These are phyloP conservation scores for Patella vulgata DNA, from an alignment of 1,140 invertebrate genomes.

Conservation along the genomic window DNA sequence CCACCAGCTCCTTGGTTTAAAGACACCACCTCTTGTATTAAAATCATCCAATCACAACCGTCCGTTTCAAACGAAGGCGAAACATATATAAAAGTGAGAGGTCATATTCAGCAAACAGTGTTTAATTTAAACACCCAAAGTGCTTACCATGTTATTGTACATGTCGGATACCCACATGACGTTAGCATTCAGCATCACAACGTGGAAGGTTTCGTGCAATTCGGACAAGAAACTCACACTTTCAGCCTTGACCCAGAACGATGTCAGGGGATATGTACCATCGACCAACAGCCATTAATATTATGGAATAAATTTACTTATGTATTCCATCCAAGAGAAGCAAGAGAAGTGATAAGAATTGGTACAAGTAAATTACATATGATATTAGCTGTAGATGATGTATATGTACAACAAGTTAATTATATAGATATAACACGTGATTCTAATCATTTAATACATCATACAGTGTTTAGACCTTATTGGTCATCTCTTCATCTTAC, in stretches of 20 bases:
- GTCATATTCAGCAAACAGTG: slow-evolving; percentile 10
- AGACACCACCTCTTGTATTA: slow-evolving; percentile 5
- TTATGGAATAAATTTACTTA: slow-evolving; percentile 41
- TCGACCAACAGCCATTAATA: slow-evolving; percentile 7
- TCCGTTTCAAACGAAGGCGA: slow-evolving; percentile 9
- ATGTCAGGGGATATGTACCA: slow-evolving; percentile 10
- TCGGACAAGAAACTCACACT: slow-evolving; percentile 4
- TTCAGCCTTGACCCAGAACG: slow-evolving; percentile 20
- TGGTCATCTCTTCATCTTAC: slow-evolving; percentile 41
- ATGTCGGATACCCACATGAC: slow-evolving; percentile 15
- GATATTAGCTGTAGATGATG: slow-evolving; percentile 24
- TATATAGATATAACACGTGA: slow-evolving; percentile 12
- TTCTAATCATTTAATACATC: slow-evolving; percentile 5
- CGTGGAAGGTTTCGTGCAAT: slow-evolving; percentile 11
- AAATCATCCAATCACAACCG: background rate
- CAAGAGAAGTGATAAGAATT: slow-evolving; percentile 17
- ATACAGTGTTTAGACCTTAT: slow-evolving; percentile 35
- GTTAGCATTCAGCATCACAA: slow-evolving; percentile 13
- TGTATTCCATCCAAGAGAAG: slow-evolving; percentile 20
- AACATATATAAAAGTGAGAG: slow-evolving; percentile 9
- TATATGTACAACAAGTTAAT: slow-evolving; percentile 16
- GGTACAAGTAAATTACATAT: slow-evolving; percentile 6
- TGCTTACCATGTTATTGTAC: slow-evolving; percentile 17
- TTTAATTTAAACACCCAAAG: background rate
- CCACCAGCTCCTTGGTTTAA: slow-evolving; percentile 18